phyloP scores from a whole-genome alignment of 2,797 vertebrate species.

The Ceryle rudis region DNA sequence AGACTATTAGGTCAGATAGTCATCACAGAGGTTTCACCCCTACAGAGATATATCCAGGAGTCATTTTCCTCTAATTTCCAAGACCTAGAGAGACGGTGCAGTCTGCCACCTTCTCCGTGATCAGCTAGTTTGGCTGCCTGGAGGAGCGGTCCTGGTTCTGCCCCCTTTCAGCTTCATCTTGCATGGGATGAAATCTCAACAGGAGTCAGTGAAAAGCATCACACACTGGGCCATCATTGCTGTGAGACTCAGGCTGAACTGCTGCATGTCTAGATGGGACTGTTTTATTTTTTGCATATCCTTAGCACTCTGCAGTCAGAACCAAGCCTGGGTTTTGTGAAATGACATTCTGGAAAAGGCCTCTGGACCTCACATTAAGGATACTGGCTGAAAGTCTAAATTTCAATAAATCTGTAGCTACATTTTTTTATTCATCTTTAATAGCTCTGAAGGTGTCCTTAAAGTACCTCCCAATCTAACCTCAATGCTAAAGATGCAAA shows the following conservation, averaged over 20 bases:
- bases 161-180: neutral
- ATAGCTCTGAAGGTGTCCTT: neutral
- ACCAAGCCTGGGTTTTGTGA: neutral
- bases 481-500: neutral
- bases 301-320: neutral
- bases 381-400: neutral
- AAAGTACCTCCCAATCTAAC: neutral
- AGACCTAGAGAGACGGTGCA: neutral
- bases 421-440: neutral
- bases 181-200: accelerated
- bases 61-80: neutral
- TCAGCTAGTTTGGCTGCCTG: neutral
- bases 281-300: neutral
- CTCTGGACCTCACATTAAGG: neutral
- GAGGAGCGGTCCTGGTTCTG: neutral
- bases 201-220: neutral
- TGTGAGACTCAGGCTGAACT: neutral
- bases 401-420: neutral
- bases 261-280: neutral
- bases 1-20: neutral
- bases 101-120: neutral
- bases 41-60: neutral
- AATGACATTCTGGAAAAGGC: neutral
- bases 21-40: neutral
- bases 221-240: accelerated